Evolutionary conservation across 2,888 invertebrate species (phyloP).

Genomic region (Galeruca laticollis): DNA sequence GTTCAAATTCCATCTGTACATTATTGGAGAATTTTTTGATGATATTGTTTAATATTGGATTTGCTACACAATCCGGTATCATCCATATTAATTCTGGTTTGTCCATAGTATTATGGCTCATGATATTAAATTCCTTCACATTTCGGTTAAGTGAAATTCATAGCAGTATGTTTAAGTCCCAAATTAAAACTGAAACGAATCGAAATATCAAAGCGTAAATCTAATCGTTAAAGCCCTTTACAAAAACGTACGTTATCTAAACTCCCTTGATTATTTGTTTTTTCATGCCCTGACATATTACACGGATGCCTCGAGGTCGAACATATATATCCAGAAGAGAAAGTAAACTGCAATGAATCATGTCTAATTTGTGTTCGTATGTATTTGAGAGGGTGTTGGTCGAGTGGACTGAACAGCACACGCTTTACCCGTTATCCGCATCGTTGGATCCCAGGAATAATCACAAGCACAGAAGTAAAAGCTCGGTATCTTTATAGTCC

Average conservation of each 20-base stretch:
- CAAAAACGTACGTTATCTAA: not conserved
- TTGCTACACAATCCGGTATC: too few species aligned
- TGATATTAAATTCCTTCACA: too few species aligned
- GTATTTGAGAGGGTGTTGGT: conserved; percentile 6
- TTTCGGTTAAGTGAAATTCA: too few species aligned
- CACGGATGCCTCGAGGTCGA: not conserved
- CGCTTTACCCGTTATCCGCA: not conserved
- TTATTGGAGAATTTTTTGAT: too few species aligned
- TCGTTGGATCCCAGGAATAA: not conserved
- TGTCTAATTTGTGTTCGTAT: conserved; percentile 32
- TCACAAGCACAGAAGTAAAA: too few species aligned
- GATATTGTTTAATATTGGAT: too few species aligned
- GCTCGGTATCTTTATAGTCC: too few species aligned
- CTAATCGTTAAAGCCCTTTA: not conserved
- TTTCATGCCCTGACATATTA: not conserved
- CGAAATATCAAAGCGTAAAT: not conserved
- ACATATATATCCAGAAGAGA: conserved; percentile 3
- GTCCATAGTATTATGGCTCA: too few species aligned
- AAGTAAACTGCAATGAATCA: conserved; percentile 31
- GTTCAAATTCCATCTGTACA: too few species aligned
- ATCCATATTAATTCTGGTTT: too few species aligned
- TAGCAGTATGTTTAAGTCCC: not conserved
- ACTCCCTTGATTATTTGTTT: conserved; percentile 3
- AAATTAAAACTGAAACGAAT: not conserved
- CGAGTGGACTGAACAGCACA: conserved; percentile 17